These are phyloP conservation scores for Limulus polyphemus DNA, from an alignment of 2,888 invertebrate species.

Conservation along the genomic window DNA sequence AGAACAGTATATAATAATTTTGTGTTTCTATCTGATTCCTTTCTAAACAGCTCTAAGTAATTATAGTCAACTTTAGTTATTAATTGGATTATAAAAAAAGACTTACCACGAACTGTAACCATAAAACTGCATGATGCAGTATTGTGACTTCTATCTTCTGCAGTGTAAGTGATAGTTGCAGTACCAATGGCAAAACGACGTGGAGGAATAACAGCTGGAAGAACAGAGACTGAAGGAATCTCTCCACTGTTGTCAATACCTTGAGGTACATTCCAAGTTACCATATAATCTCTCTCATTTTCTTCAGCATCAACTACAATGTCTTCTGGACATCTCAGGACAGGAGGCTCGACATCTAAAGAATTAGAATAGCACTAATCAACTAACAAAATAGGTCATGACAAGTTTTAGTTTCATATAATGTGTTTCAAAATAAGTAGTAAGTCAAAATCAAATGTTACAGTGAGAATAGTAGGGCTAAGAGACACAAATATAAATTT, in stretches of 20 bases:
- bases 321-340: slow-evolving; percentile 46
- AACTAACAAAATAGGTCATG: too few relatives aligned
- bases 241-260: slow-evolving; percentile 47
- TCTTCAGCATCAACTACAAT: slow-evolving; percentile 40
- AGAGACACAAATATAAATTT: too few relatives aligned
- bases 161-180: slow-evolving; percentile 48
- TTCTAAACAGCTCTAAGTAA: background rate
- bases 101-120: slow-evolving; percentile 44
- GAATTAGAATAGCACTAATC: slow-evolving; percentile 7
- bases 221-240: slow-evolving; percentile 45
- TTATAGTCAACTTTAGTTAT: background rate
- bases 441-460: too few relatives aligned
- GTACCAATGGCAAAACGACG: slow-evolving; percentile 47
- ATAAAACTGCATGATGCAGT: slow-evolving; percentile 48
- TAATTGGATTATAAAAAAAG: background rate
- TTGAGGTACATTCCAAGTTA: slow-evolving; percentile 42
- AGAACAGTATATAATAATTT: too few relatives aligned
- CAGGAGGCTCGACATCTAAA: slow-evolving; percentile 48
- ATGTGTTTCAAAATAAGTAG: too few relatives aligned
- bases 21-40: background rate
- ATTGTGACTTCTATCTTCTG: slow-evolving; percentile 49
- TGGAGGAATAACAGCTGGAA: slow-evolving; percentile 46
- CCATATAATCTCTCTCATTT: slow-evolving; percentile 44
- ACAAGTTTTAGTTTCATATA: too few relatives aligned
- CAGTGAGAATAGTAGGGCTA: too few relatives aligned